Evolutionary conservation across 2,888 invertebrate genomes (phyloP).

Genomic region (Sympetrum striolatum): DNA sequence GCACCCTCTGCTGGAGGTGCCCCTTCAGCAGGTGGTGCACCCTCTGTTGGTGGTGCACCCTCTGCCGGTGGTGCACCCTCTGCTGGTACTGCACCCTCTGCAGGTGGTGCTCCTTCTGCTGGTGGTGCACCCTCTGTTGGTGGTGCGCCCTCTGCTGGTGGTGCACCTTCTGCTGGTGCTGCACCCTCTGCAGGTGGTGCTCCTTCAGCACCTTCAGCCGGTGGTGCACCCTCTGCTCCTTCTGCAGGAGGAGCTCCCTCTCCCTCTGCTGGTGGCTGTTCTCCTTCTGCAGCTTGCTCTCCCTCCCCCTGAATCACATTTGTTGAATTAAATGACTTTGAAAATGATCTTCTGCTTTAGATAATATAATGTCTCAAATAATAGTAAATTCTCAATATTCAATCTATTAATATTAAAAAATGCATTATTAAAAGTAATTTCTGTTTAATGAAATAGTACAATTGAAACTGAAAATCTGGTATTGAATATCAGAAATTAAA

Average conservation of each 20-base stretch:
- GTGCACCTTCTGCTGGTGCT: conserved; percentile 55
- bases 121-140: conserved; percentile 53
- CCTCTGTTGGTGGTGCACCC: conserved; percentile 49
- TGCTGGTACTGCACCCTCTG: conserved; percentile 52
- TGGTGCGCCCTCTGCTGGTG: conserved; percentile 55
- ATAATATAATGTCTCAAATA: too few relatives aligned
- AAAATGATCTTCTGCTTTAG: too few relatives aligned
- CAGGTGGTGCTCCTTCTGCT: conserved; percentile 51
- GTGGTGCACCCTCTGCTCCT: conserved; percentile 50
- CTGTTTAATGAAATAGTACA: too few relatives aligned
- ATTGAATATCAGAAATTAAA: too few relatives aligned
- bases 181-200: conserved; percentile 54
- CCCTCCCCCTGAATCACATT: conserved; percentile 48
- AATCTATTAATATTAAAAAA: too few relatives aligned
- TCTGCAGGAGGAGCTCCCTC: conserved; percentile 54
- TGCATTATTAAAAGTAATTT: too few relatives aligned
- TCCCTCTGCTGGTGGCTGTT: conserved; percentile 49
- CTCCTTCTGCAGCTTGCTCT: conserved; percentile 52
- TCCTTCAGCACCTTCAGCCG: conserved; percentile 52
- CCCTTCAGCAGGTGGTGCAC: conserved; percentile 53
- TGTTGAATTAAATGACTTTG: too few relatives aligned
- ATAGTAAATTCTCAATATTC: too few relatives aligned
- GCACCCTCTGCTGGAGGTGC: conserved; percentile 54
- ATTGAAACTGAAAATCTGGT: too few relatives aligned
- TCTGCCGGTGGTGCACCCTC: conserved; percentile 51